Evolutionary conservation across 2,888 invertebrate species (phyloP), one percentile per base, ranked within the genome.

Genomic region (Coenonympha arcania): DNA sequence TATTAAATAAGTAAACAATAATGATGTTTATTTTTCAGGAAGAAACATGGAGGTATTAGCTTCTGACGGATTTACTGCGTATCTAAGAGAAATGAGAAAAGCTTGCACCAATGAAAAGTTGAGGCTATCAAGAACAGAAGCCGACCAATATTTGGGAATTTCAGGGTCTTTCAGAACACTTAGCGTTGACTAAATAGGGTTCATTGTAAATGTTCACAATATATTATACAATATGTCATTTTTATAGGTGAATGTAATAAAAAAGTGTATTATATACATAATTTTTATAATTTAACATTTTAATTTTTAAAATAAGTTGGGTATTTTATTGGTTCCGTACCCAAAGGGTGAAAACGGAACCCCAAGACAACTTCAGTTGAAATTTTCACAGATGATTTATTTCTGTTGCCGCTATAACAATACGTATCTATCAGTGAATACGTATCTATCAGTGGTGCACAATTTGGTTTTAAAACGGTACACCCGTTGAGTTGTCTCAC

Each of bases 1-100:
- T 11, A 6, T 15, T 33, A 8, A 8, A n/a, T 15, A 22, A 13
- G 2, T 36, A 6, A 6, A 36, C 8, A 5, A 9, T 8, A 6
- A 11, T 16, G 6, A 9, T 1, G n/a, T 30, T 28, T 36, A 24
- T 28, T 50, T 55, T 24, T 22, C 44, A 57, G 57, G 50, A 41
- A 40, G 50, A 13, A 45, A 28, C 13, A 20, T 45, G 37, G 39
- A 55, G 3, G 28, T 31, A 1, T 4, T 57, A 24, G 41, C 56
- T 16, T 54, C 66, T 0, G 52, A 65, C 3, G 54, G 63, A 4
- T 60, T 64, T 24, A 39, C 58, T 4, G 63, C 65, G 1, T 64
- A 68, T 20, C 54, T 73, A 18, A 60, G 58, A 18, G 57, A 58
- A 13, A 66, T 67, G 63, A 62, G 54, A 9, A 49, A 59, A 18